Evolutionary conservation across 2,113 vertebrate species (phyloP), one percentile per base, ranked within the genome.

Genomic region (Aegithalos caudatus): DNA sequence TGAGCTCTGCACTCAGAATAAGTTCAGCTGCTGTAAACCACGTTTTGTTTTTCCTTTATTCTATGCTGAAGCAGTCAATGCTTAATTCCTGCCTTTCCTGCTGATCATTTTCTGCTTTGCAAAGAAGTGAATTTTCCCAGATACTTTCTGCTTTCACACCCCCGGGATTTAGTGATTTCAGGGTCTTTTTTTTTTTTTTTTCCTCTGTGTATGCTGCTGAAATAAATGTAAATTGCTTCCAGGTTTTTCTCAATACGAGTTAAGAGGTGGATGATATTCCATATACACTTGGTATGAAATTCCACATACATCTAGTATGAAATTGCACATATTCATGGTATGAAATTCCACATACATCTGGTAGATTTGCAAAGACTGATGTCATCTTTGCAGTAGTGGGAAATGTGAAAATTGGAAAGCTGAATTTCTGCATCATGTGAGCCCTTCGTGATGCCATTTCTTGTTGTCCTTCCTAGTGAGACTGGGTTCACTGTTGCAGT

Each of bases 1-100:
- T 99, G 98, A 97, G 96, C 14, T 15, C 3, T 21, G 12, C 9
- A 3, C 48, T 67, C 51, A 14, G 42, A 19, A 15, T 7, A 6
- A 47, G 24, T 40, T 79, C 37, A 37, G n/a, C 50, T 69, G 44
- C 61, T 76, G 20, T 9, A 54, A 58, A 50, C 31, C 11, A 5
- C 12, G 1, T 5, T 4, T 47, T 33, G 14, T 35, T 58, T 27
- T 33, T 12, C 25, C 27, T 56, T 65, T 60, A 7, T 40, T 18
- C 42, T 22, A 0, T 11, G 27, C 58, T 48, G 18, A 60, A 18
- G 25, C 7, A 9, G 17, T 27, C 35, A 42, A 0, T 37, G 74
- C 80, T 24, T 20, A 48, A 17, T 62, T 91, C 51, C 48, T 8
- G 5, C 33, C 18, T 51, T 82, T 61, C 40, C 35, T 37, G 9